Percentiles rank a stretch among this genome's conserved stretches.
phyloP scores from a whole-genome alignment of 2,797 vertebrate species.

The Gambusia yucatana region DNA sequence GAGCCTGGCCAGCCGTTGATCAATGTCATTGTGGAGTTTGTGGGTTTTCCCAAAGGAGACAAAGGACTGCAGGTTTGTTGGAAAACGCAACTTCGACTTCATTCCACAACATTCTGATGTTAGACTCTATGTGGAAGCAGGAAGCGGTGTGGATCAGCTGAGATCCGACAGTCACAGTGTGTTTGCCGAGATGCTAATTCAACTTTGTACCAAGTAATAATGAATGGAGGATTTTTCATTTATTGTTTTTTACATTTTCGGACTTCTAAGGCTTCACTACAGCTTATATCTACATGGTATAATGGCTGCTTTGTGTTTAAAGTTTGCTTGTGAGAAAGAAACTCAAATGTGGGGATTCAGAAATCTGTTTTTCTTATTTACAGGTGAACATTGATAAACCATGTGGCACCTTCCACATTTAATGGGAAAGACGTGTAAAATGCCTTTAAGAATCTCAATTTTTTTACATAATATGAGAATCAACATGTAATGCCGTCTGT shows the following conservation, averaged over 20 bases:
- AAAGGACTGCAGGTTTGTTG: conserved; percentile 89
- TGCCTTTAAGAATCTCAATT: background rate
- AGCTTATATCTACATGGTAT: background rate
- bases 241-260: background rate
- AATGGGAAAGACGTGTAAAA: background rate
- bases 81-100: conserved; percentile 15
- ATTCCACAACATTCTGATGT: background rate
- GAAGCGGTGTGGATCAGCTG: background rate
- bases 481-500: background rate
- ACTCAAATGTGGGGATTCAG: background rate
- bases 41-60: conserved; percentile 89
- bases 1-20: conserved; percentile 87
- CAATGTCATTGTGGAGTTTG: conserved; percentile 87
- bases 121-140: background rate
- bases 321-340: background rate
- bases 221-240: too few relatives aligned
- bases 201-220: background rate
- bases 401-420: background rate
- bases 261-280: background rate
- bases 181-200: background rate
- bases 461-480: background rate
- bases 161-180: background rate
- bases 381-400: background rate
- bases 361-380: background rate
- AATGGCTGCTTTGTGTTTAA: background rate